A percentile compares a stretch with the other conserved stretches of the same genome.
Conservation (phyloP, 2,888 invertebrate genomes). For the Leptopilina syphax region DNA sequence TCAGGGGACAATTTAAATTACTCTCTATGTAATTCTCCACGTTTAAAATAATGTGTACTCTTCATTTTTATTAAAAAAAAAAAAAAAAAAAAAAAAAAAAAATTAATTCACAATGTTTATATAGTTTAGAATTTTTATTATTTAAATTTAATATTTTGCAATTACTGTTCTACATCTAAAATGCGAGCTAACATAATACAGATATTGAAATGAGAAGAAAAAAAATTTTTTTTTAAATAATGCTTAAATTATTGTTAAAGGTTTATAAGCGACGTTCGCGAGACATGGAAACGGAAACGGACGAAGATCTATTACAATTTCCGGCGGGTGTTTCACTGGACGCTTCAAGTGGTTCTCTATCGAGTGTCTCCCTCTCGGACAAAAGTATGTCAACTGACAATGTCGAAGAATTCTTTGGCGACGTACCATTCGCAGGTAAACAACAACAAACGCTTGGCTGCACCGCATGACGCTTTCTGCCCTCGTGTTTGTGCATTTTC, state of each 20-base stretch:
- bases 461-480: conserved; percentile 77
- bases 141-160: no score
- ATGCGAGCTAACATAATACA: no score
- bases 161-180: no score
- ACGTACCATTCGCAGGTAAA: conserved; percentile 92
- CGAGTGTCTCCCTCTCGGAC: conserved; percentile 85
- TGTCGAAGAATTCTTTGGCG: conserved; percentile 91
- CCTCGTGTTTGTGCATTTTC: conserved; percentile 75
- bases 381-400: conserved; percentile 89
- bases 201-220: no score
- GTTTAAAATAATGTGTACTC: neutral
- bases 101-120: no score
- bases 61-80: no score
- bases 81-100: no score
- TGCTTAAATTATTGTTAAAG: conserved; percentile 73
- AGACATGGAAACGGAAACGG: conserved; percentile 92
- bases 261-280: conserved; percentile 91
- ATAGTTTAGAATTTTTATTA: no score
- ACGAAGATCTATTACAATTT: conserved; percentile 79
- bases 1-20: no score
- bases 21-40: no score
- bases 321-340: conserved; percentile 76
- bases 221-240: neutral
- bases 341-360: conserved; percentile 86
- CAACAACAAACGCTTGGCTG: conserved; percentile 77